A percentile compares a stretch with the other conserved stretches of the same genome.
These are phyloP conservation scores for Ctenopoma multispine DNA, from an alignment of 2,797 vertebrate species.

Conservation along the genomic window DNA sequence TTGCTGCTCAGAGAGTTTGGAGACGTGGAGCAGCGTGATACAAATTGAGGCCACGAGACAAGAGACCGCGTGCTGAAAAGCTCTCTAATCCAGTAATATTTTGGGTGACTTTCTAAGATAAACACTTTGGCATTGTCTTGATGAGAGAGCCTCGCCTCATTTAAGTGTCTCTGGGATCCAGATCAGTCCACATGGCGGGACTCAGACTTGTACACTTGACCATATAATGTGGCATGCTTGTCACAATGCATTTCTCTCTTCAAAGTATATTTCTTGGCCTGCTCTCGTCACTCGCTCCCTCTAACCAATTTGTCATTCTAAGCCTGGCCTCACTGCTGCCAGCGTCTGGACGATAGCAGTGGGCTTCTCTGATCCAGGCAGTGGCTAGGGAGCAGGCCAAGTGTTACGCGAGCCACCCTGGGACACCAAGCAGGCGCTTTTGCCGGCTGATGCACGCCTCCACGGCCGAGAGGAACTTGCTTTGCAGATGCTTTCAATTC, in stretches of 20 bases:
- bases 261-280: constrained; percentile 85
- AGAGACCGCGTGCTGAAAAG: constrained; percentile 68
- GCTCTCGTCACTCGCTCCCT: constrained; percentile 78
- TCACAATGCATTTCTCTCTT: constrained; percentile 81
- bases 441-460: constrained; percentile 83
- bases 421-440: constrained; percentile 80
- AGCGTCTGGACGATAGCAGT: constrained; percentile 84
- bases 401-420: constrained; percentile 82
- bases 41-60: constrained; percentile 72
- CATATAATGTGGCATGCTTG: constrained; percentile 80
- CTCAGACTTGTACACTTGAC: constrained; percentile 79
- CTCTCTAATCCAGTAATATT: constrained; percentile 79
- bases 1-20: constrained; percentile 40
- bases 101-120: constrained; percentile 80
- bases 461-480: constrained; percentile 80
- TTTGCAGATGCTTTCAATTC: constrained; percentile 82
- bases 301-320: constrained; percentile 89
- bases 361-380: constrained; percentile 86
- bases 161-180: constrained; percentile 78
- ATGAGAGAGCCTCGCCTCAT: constrained; percentile 69
- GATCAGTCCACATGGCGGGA: constrained; percentile 73
- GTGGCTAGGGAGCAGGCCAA: constrained; percentile 86
- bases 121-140: constrained; percentile 79
- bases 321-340: constrained; percentile 80
- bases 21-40: constrained; percentile 44